Evolutionary conservation across 23 tunicate species (phyloP), one percentile per base, ranked within the genome.

Genomic region (Phallusia fumigata): DNA sequence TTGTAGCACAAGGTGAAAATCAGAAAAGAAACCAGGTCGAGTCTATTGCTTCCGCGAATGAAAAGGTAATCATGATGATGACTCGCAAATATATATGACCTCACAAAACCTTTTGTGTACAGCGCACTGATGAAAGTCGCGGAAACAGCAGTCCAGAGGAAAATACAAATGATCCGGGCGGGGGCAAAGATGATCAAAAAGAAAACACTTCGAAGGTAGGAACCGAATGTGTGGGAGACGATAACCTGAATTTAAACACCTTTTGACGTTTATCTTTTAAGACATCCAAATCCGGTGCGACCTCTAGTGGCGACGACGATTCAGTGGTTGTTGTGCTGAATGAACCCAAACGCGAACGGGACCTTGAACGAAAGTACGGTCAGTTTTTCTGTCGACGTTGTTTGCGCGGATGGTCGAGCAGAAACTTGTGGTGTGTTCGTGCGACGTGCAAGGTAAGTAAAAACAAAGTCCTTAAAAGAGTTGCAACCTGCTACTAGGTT

Each of bases 401-500:
- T 47, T 65, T 92, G 49, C 88, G 90, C 36, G 97, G 86, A 19
- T 92, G 97, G 97, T 74, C 87, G 18, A 92, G 97, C 36, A 33
- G 97, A 53, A 92, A 80, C 77, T 88, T 92, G 53, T 92, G 97
- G 97, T 92, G 97, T 52, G 83, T 92, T 64, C 88, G 87, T n/a
- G 80, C 80, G 35, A 82, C 88, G 0, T 75, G 86, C 80, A 92
- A 84, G 84, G 97, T 92, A 87, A 53, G 83, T 13, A 53, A 52
- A 0, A 30, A 18, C 19, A 40, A 40, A 36, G 10, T 40, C 10
- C 8, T 40, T 12, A 24, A 32, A n/a, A n/a, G n/a, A n/a, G n/a
- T n/a, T n/a, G n/a, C n/a, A n/a, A n/a, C n/a, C n/a, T n/a, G n/a
- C n/a, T n/a, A n/a, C n/a, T n/a, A n/a, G n/a, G n/a, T n/a, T n/a